Percentiles rank a stretch among this genome's conserved stretches.
phyloP scores from a whole-genome alignment of 2,797 vertebrate species.

The Onychomys arenicola region DNA sequence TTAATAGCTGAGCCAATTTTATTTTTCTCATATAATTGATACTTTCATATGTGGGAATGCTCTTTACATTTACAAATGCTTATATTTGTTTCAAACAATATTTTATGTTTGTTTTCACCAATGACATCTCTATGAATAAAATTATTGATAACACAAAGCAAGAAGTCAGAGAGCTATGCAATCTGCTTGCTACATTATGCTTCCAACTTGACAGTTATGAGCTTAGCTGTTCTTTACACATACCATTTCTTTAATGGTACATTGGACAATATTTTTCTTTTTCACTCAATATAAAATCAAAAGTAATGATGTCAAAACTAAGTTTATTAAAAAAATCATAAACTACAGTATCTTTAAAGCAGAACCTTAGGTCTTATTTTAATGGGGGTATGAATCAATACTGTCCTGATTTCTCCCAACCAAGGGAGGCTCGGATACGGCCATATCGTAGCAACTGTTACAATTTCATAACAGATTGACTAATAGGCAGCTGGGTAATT shows the following conservation, averaged over 20 bases:
- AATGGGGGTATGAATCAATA: slow-evolving; percentile 26
- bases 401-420: neutral
- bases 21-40: slow-evolving; percentile 8
- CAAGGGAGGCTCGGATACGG: neutral
- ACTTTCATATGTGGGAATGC: slow-evolving; percentile 1
- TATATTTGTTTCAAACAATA: slow-evolving; percentile 3
- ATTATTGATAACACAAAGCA: neutral
- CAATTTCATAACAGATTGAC: slow-evolving; percentile 37
- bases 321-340: slow-evolving; percentile 13
- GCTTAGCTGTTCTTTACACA: neutral
- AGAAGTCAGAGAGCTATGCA: slow-evolving; percentile 22
- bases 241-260: slow-evolving; percentile 22
- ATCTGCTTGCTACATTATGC: neutral
- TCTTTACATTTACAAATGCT: slow-evolving; percentile 24
- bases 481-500: neutral
- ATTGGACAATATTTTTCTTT: slow-evolving; percentile 20
- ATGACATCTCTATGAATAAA: neutral
- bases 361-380: slow-evolving; percentile 2
- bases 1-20: neutral
- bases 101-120: slow-evolving; percentile 41
- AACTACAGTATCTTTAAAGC: neutral
- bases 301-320: slow-evolving; percentile 6
- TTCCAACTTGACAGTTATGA: slow-evolving; percentile 29
- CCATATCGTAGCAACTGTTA: slow-evolving; percentile 32
- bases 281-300: neutral